phyloP scores from a whole-genome alignment of 2,797 vertebrate genomes.

The Sibirionetta formosa region DNA sequence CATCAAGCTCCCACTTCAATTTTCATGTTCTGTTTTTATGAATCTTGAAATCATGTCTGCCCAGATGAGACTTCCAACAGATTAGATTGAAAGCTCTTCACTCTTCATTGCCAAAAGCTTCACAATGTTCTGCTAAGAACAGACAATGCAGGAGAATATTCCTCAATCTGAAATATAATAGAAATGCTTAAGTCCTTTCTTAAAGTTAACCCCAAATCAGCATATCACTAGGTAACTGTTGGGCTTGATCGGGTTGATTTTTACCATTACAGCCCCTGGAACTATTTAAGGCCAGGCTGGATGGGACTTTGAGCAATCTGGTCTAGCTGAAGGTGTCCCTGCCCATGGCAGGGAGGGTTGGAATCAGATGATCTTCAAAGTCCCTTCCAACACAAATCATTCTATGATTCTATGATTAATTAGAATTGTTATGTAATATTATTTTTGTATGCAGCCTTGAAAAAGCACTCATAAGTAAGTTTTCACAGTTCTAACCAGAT shows the following conservation, averaged over 20 bases:
- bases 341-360: too few species aligned
- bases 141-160: neutral
- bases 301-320: too few species aligned
- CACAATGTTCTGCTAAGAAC: neutral
- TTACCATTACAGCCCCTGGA: neutral
- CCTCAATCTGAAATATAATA: neutral
- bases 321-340: too few species aligned
- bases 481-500: neutral
- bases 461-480: neutral
- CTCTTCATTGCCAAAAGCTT: neutral
- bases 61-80: neutral
- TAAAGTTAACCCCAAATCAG: neutral
- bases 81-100: neutral
- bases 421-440: neutral
- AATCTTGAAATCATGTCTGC: accelerated
- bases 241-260: neutral
- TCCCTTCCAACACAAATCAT: too few species aligned
- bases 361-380: too few species aligned
- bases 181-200: accelerated
- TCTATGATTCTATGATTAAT: neutral
- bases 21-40: neutral
- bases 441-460: neutral
- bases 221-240: neutral
- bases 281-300: too few species aligned
- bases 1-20: accelerated